phyloP scores from a whole-genome alignment of 2,113 vertebrate species.

The Nibea albiflora region DNA sequence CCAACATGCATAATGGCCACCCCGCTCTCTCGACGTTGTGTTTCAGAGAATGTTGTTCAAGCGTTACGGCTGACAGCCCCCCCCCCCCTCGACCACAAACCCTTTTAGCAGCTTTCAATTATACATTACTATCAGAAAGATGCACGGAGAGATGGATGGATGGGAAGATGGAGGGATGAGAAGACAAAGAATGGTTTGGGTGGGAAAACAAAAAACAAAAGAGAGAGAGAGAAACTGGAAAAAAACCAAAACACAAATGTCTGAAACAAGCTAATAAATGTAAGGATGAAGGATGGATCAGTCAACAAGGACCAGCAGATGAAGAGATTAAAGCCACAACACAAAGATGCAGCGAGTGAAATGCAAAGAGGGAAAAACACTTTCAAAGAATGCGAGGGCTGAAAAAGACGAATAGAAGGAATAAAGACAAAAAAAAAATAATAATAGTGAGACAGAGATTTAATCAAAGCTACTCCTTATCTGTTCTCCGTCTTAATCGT shows the following conservation, averaged over 20 bases:
- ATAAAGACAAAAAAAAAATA: not conserved
- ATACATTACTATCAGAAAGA: slow-evolving; percentile 43
- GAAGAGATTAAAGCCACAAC: slow-evolving; percentile 33
- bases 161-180: not conserved
- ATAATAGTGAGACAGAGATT: not conserved
- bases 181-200: not conserved
- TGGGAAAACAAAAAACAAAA: not conserved
- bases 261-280: slow-evolving; percentile 7
- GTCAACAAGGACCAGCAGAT: slow-evolving; percentile 13
- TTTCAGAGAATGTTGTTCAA: slow-evolving; percentile 37
- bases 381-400: not conserved
- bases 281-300: slow-evolving; percentile 24
- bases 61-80: not conserved
- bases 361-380: not conserved
- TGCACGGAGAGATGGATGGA: not conserved
- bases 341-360: not conserved
- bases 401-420: not conserved
- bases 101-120: slow-evolving; percentile 66
- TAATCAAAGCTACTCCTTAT: not conserved
- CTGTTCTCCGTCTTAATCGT: not conserved
- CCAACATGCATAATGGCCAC: slow-evolving; percentile 21
- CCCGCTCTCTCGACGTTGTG: slow-evolving; percentile 2
- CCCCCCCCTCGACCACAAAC: not conserved
- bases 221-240: not conserved
- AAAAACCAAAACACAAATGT: not conserved